Percentiles rank a stretch among this genome's conserved stretches.
Conservation (phyloP, 2,797 vertebrate genomes). For the Phalanger gymnotis region DNA sequence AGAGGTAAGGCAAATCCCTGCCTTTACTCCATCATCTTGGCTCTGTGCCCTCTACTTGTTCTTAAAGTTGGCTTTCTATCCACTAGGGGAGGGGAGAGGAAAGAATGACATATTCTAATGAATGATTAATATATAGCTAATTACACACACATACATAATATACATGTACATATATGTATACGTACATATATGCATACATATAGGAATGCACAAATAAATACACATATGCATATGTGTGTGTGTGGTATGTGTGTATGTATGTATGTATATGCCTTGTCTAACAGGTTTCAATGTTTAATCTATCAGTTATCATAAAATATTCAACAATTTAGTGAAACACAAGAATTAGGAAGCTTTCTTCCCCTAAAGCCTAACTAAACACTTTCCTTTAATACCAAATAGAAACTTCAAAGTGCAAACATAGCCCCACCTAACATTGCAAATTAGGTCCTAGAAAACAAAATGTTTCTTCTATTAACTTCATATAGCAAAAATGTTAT, state of each 20-base stretch:
- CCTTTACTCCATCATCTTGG: background rate
- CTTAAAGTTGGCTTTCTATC: background rate
- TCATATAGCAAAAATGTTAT: background rate
- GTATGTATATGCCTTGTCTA: background rate
- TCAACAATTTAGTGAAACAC: background rate
- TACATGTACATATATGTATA: too few species aligned
- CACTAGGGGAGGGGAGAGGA: background rate
- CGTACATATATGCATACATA: background rate
- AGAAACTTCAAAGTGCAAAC: background rate
- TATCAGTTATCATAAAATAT: background rate
- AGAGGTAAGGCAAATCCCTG: too few species aligned
- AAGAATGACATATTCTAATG: background rate
- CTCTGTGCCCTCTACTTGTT: background rate
- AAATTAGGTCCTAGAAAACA: background rate
- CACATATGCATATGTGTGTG: too few species aligned
- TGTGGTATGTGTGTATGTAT: too few species aligned
- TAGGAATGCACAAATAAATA: background rate
- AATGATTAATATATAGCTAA: background rate
- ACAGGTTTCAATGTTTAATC: background rate
- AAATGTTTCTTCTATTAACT: background rate
- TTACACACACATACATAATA: background rate
- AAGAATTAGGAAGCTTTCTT: background rate
- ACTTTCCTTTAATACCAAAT: background rate
- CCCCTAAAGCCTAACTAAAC: background rate
- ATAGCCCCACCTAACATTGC: background rate